These are phyloP conservation scores for Plagodis pulveraria DNA, from an alignment of 2,888 invertebrate species.

Conservation along the genomic window DNA sequence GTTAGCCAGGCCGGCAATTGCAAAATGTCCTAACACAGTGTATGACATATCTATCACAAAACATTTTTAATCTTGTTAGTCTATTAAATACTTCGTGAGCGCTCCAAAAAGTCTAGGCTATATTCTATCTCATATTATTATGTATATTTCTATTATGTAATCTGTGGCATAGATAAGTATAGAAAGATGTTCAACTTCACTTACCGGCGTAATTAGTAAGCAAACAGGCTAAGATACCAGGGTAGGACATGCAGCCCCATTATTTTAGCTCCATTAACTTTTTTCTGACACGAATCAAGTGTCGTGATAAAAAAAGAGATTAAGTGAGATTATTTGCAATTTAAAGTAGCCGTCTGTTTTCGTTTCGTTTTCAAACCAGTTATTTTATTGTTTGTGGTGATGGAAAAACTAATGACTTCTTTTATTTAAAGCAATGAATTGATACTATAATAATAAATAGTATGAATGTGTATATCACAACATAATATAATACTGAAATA, in stretches of 20 bases:
- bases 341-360: conserved; percentile 16
- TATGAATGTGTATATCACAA: too few relatives aligned
- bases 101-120: too few relatives aligned
- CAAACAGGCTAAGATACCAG: conserved; percentile 38
- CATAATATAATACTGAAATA: too few relatives aligned
- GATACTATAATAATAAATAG: too few relatives aligned
- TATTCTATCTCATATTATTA: too few relatives aligned
- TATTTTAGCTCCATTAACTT: conserved; percentile 36
- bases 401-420: background rate
- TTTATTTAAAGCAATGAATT: background rate
- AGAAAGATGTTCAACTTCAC: conserved; percentile 27
- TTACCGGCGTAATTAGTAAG: conserved; percentile 44
- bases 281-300: conserved; percentile 39
- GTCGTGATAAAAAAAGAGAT: conserved; percentile 32
- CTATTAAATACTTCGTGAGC: too few relatives aligned
- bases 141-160: too few relatives aligned
- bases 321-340: conserved; percentile 30
- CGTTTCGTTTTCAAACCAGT: conserved; percentile 7
- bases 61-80: too few relatives aligned
- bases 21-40: too few relatives aligned
- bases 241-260: conserved; percentile 29
- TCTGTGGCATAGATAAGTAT: too few relatives aligned
- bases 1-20: too few relatives aligned
- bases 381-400: background rate
- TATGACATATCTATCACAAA: too few relatives aligned